Evolutionary conservation across 2,888 invertebrate species (phyloP).

Genomic region (Calliscelio sp.): DNA sequence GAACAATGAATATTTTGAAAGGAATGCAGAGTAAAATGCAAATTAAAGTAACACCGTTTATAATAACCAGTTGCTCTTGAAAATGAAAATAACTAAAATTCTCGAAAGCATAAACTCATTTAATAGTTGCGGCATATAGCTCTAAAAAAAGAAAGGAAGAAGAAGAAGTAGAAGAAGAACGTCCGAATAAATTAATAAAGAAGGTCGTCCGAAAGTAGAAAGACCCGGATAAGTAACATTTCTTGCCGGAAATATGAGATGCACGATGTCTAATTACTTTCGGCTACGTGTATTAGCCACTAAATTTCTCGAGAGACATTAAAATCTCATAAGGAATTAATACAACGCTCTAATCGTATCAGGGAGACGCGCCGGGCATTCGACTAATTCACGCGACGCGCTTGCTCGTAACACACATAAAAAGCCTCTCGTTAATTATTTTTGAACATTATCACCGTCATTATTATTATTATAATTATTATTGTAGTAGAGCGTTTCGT

Average conservation of each 20-base stretch:
- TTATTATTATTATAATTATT: no score
- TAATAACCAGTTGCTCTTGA: no score
- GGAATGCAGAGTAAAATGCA: no score
- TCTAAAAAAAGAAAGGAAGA: no score
- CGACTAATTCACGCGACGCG: slow-evolving; percentile 32
- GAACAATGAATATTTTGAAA: no score
- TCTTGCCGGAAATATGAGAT: slow-evolving; percentile 29
- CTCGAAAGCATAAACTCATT: no score
- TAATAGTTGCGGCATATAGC: no score
- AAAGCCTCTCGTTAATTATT: slow-evolving; percentile 12
- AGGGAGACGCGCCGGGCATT: slow-evolving; percentile 13
- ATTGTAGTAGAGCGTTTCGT: no score
- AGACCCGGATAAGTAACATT: neutral
- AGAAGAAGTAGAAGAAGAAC: neutral
- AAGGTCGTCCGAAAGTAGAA: neutral
- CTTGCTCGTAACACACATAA: neutral
- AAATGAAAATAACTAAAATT: no score
- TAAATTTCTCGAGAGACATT: slow-evolving; percentile 48
- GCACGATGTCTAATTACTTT: slow-evolving; percentile 30
- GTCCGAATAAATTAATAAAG: slow-evolving; percentile 2
- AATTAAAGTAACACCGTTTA: no score
- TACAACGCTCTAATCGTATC: slow-evolving; percentile 12
- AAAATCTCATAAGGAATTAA: slow-evolving; percentile 40
- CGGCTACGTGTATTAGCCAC: slow-evolving; percentile 27
- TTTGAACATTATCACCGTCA: neutral